These are phyloP conservation scores for Apamea monoglypha DNA, from an alignment of 2,888 invertebrate species.

Conservation along the genomic window DNA sequence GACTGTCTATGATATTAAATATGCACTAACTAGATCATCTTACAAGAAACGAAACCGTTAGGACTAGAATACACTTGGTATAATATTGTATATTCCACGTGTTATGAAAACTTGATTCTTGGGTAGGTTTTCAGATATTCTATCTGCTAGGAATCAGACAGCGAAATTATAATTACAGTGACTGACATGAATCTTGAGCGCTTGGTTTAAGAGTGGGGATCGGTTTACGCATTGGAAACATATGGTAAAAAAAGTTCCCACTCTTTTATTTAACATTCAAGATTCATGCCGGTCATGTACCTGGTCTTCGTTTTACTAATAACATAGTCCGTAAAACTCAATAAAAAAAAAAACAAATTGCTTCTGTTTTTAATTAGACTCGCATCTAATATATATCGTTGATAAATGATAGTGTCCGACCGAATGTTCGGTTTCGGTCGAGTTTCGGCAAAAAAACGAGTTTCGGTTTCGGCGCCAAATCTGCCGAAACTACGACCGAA, in stretches of 20 bases:
- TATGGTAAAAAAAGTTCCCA: too few species aligned
- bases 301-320: background rate
- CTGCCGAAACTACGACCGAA: too few species aligned
- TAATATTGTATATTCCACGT: background rate
- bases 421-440: too few species aligned
- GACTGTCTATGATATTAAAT: background rate
- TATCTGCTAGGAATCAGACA: background rate
- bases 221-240: background rate
- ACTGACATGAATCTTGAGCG: background rate
- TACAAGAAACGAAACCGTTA: slow-evolving; percentile 22
- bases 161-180: background rate
- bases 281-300: background rate
- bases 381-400: background rate
- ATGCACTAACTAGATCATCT: slow-evolving; percentile 30
- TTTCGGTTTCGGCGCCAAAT: too few species aligned
- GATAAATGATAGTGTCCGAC: background rate
- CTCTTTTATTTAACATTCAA: background rate
- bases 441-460: too few species aligned
- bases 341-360: background rate
- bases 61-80: slow-evolving; percentile 8
- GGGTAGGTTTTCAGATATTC: background rate
- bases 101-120: slow-evolving; percentile 11
- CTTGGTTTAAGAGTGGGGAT: background rate
- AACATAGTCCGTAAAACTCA: background rate
- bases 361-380: background rate